These are phyloP conservation scores for Platichthys stellatus DNA, from an alignment of 2,113 vertebrate genomes.

Conservation along the genomic window DNA sequence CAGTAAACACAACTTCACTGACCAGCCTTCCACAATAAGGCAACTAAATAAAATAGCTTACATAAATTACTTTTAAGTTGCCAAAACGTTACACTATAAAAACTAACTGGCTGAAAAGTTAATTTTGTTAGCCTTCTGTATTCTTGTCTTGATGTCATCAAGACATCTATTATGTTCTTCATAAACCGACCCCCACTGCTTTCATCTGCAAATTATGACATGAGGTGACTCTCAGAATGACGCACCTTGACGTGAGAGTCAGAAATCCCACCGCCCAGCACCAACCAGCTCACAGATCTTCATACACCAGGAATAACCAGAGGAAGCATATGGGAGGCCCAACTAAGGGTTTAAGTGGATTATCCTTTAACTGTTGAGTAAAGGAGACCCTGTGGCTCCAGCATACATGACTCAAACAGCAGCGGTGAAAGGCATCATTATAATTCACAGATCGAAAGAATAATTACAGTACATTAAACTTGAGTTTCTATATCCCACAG, in stretches of 20 bases:
- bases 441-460: slow-evolving; percentile 1
- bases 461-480: background rate
- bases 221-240: slow-evolving; percentile 22
- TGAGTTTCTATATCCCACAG: background rate
- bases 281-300: slow-evolving; percentile 36
- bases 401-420: slow-evolving; percentile 36
- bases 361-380: slow-evolving; percentile 56
- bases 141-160: background rate
- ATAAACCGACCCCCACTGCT: background rate
- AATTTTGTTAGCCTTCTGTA: background rate
- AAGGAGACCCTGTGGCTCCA: slow-evolving; percentile 40
- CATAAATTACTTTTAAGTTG: too few species aligned
- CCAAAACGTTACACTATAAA: too few species aligned
- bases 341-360: slow-evolving; percentile 57
- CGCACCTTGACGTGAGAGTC: slow-evolving; percentile 36
- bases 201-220: background rate
- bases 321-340: slow-evolving; percentile 51
- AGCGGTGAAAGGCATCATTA: slow-evolving; percentile 24
- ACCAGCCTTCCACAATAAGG: too few species aligned
- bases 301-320: slow-evolving; percentile 56
- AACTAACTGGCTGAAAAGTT: too few species aligned
- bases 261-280: slow-evolving; percentile 37
- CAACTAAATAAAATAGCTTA: too few species aligned
- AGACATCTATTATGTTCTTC: background rate
- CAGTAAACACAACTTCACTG: too few species aligned